Conservation (phyloP, 2,113 vertebrate species). For the Pithys albifrons region DNA sequence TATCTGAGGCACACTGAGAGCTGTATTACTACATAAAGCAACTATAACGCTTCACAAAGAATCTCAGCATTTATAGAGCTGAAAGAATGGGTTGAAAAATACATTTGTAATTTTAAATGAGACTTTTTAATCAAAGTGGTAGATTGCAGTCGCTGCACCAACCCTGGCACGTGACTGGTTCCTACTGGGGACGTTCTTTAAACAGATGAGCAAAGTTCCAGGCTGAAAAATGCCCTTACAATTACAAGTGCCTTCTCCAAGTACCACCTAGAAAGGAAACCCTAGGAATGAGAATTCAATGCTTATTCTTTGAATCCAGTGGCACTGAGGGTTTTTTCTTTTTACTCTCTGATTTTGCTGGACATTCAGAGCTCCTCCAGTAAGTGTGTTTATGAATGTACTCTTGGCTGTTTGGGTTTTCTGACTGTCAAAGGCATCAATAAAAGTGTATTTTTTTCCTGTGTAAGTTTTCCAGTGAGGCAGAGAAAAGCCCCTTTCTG, state of each 20-base stretch:
- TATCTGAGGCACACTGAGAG: slow-evolving; percentile 26
- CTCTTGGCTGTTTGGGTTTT: not conserved
- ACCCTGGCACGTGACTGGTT: not conserved
- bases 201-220: slow-evolving; percentile 35
- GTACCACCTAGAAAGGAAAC: not conserved
- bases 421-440: not conserved
- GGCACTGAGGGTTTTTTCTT: not conserved
- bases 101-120: slow-evolving; percentile 51
- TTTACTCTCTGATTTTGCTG: not conserved
- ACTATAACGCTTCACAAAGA: not conserved
- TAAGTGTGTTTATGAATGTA: not conserved
- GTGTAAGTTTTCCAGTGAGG: not conserved
- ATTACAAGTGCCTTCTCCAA: not conserved
- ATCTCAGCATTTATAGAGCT: not conserved
- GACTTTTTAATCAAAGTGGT: slow-evolving; percentile 46
- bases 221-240: not conserved
- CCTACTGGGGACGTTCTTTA: slow-evolving; percentile 27
- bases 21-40: not conserved
- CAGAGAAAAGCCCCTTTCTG: not conserved
- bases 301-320: not conserved
- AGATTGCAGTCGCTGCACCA: slow-evolving; percentile 3
- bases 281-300: not conserved
- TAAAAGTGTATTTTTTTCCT: not conserved
- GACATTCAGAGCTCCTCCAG: not conserved
- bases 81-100: slow-evolving; percentile 1